Evolutionary conservation across 2,113 vertebrate species (phyloP).

Genomic region (Atractosteus spatula): DNA sequence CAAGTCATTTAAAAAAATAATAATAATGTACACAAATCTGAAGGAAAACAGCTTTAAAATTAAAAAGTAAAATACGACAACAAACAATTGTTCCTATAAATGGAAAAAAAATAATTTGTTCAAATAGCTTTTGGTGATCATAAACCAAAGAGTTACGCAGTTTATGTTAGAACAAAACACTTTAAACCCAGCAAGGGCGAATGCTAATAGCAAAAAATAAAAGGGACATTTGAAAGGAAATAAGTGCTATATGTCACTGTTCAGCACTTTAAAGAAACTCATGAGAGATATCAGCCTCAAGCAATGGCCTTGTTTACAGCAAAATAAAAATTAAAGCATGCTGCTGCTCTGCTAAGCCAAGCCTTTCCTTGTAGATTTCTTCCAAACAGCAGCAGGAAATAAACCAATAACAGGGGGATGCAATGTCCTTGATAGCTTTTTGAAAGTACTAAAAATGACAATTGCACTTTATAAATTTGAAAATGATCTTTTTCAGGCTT

Average conservation of each 20-base stretch:
- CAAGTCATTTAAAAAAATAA: too few species aligned
- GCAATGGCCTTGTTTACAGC: constrained; percentile 53
- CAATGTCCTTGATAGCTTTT: constrained; percentile 61
- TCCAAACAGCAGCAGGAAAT: constrained; percentile 68
- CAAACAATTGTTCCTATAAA: too few species aligned
- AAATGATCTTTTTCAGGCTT: too few species aligned
- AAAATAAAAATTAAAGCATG: constrained; percentile 44
- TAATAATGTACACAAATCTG: too few species aligned
- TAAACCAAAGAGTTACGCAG: constrained; percentile 7
- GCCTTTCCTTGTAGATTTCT: constrained; percentile 38
- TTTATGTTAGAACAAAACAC: constrained; percentile 38
- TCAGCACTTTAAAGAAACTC: constrained; percentile 69
- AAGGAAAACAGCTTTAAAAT: too few species aligned
- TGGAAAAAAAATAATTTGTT: too few species aligned
- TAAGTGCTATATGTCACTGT: constrained; percentile 45
- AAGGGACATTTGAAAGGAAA: neutral
- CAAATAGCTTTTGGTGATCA: too few species aligned
- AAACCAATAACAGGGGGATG: constrained; percentile 75
- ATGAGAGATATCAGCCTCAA: constrained; percentile 57
- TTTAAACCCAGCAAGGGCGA: constrained; percentile 27
- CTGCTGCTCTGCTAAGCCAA: constrained; percentile 45
- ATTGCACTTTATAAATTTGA: constrained; percentile 48
- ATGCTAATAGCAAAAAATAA: constrained; percentile 12
- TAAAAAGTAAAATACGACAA: too few species aligned
- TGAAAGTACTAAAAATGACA: constrained; percentile 57